phyloP scores from a whole-genome alignment of 2,797 vertebrate genomes.

The Lacerta agilis region DNA sequence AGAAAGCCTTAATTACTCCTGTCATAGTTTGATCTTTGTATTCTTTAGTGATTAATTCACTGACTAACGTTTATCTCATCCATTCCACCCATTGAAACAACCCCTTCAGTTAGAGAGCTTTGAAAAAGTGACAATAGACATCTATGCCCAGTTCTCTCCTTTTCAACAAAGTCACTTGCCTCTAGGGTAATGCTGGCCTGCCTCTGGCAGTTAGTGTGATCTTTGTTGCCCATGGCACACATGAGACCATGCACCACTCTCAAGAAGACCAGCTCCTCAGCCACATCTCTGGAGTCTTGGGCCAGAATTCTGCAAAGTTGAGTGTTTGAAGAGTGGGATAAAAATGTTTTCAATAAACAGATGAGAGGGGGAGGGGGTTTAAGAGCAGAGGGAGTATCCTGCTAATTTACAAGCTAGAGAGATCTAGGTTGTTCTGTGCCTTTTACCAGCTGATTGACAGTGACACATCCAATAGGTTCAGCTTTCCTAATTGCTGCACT shows the following conservation, averaged over 20 bases:
- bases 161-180: conserved; percentile 65
- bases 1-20: neutral
- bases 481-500: neutral
- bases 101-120: neutral
- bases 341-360: no score
- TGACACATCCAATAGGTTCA: neutral
- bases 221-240: conserved; percentile 82
- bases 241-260: conserved; percentile 82
- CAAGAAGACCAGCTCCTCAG: conserved; percentile 81
- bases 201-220: conserved; percentile 83
- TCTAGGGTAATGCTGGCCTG: conserved; percentile 84
- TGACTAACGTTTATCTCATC: neutral
- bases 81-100: neutral
- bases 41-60: neutral
- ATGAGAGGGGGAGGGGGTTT: neutral
- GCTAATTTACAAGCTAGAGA: neutral
- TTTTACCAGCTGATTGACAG: neutral
- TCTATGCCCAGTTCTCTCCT: neutral
- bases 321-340: neutral
- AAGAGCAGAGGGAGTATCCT: neutral
- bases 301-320: conserved; percentile 79
- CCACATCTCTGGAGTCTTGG: conserved; percentile 71
- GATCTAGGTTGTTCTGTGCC: neutral
- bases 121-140: neutral
- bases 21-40: neutral